Conservation (phyloP, 2,113 vertebrate genomes). For the Alligator sinensis region DNA sequence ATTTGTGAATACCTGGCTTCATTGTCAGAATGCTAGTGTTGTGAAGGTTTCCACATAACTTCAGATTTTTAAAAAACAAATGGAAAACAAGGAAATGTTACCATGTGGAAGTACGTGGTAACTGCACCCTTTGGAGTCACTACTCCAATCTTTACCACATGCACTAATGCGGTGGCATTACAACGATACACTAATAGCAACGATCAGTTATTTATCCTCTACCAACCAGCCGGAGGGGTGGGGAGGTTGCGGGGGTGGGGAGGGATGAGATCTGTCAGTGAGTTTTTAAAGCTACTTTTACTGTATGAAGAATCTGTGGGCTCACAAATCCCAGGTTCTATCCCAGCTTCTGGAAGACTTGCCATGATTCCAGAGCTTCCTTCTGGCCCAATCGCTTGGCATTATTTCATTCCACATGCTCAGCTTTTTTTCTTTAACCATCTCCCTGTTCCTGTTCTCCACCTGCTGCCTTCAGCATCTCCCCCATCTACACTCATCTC, state of each 20-base stretch:
- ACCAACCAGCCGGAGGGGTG: not conserved
- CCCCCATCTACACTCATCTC: not conserved
- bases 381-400: conserved; percentile 2
- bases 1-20: conserved; percentile 14
- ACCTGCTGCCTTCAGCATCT: not conserved
- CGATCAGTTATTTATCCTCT: not conserved
- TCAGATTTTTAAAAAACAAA: conserved; percentile 1
- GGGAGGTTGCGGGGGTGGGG: not conserved
- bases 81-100: not conserved
- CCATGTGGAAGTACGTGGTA: not conserved
- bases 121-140: conserved; percentile 7
- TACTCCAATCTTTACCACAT: not conserved
- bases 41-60: not conserved
- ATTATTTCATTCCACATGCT: not conserved
- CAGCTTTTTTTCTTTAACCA: not conserved
- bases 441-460: not conserved
- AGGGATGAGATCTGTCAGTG: not conserved
- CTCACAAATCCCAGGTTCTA: not conserved
- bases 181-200: not conserved
- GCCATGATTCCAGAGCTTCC: not conserved
- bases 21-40: conserved; percentile 7
- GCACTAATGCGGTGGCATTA: not conserved
- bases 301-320: not conserved
- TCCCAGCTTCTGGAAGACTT: not conserved
- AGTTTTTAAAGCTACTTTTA: not conserved